phyloP scores from a whole-genome alignment of 1,140 invertebrate species.

The Calliopsis andreniformis region DNA sequence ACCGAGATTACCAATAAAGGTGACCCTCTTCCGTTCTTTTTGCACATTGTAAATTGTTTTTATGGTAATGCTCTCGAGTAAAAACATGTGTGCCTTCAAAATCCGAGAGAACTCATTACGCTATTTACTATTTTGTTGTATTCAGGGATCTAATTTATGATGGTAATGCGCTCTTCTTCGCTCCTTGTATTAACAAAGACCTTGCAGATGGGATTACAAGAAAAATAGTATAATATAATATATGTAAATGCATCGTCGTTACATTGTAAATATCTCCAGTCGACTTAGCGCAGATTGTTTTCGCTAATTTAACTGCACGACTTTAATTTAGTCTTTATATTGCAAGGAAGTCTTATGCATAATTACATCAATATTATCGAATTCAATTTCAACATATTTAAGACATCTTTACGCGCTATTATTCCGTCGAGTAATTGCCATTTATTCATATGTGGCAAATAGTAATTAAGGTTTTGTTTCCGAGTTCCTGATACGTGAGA shows the following conservation, averaged over 20 bases:
- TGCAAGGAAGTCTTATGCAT: not conserved
- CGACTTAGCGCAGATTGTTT: not conserved
- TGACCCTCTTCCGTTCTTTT: too few relatives aligned
- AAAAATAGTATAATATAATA: not conserved
- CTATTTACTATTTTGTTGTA: not conserved
- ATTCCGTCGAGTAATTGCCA: not conserved
- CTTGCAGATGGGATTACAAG: not conserved
- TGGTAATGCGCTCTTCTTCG: not conserved
- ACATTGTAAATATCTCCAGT: not conserved
- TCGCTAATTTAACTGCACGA: not conserved
- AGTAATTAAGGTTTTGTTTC: constrained; percentile 16
- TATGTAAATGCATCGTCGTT: constrained; percentile 19
- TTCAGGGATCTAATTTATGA: not conserved
- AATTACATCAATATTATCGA: constrained; percentile 11
- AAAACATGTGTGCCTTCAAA: too few relatives aligned
- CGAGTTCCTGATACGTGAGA: too few relatives aligned
- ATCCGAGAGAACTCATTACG: too few relatives aligned
- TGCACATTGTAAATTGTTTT: too few relatives aligned
- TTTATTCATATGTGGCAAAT: constrained; percentile 17
- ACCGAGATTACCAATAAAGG: not conserved
- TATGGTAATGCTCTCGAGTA: too few relatives aligned
- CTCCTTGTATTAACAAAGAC: too few relatives aligned
- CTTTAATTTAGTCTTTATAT: not conserved
- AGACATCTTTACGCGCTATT: not conserved
- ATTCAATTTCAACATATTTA: constrained; percentile 4